Evolutionary conservation across 2,113 vertebrate genomes (phyloP).

Genomic region (Chamaetylas fuelleborni): DNA sequence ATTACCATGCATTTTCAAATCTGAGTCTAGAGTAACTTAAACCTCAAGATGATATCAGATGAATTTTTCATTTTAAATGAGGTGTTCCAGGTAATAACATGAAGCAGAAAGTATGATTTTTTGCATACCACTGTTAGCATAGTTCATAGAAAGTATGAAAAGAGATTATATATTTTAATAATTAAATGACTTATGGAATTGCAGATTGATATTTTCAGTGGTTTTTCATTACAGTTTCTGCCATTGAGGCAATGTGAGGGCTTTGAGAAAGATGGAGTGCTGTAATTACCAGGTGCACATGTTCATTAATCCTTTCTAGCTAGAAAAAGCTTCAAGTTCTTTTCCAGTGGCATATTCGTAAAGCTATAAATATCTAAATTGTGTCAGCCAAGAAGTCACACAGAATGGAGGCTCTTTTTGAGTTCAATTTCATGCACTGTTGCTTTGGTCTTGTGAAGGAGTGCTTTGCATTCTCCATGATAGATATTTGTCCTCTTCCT

Average conservation of each 20-base stretch:
- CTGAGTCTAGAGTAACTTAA: constrained; percentile 16
- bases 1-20: background rate
- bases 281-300: constrained; percentile 84
- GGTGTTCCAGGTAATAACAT: constrained; percentile 22
- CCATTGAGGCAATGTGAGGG: constrained; percentile 68
- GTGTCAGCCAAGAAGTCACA: constrained; percentile 80
- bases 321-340: constrained; percentile 80
- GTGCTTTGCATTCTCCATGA: constrained; percentile 69
- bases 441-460: constrained; percentile 75
- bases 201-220: constrained; percentile 75
- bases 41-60: background rate
- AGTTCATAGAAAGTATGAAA: constrained; percentile 40
- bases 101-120: constrained; percentile 41
- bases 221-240: constrained; percentile 76
- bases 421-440: constrained; percentile 84
- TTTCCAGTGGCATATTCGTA: constrained; percentile 80
- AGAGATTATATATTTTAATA: constrained; percentile 63
- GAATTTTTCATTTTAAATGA: constrained; percentile 63
- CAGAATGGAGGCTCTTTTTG: constrained; percentile 78
- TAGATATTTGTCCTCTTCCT: constrained; percentile 48
- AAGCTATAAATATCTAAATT: constrained; percentile 86
- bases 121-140: background rate
- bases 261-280: constrained; percentile 80
- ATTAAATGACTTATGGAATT: constrained; percentile 70
- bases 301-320: constrained; percentile 83